These are phyloP conservation scores for Scolopax rusticola DNA, from an alignment of 2,797 vertebrate species.

Conservation along the genomic window DNA sequence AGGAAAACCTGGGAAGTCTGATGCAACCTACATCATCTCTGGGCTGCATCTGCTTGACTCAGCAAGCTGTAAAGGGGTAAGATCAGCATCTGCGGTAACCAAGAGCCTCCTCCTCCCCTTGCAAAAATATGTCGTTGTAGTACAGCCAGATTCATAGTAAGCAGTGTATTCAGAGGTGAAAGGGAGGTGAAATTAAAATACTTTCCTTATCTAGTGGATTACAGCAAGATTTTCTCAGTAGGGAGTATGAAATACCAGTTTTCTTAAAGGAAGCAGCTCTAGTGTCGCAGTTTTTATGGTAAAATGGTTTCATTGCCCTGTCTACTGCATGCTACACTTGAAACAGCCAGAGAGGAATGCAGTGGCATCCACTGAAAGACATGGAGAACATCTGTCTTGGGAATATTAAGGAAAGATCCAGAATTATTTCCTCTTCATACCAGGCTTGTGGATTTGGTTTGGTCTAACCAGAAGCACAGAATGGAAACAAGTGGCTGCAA, in stretches of 20 bases:
- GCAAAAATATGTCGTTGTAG: conserved; percentile 39
- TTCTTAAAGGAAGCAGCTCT: not conserved
- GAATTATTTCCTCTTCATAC: not conserved
- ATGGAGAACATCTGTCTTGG: not conserved
- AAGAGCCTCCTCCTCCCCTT: not conserved
- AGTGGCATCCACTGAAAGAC: not conserved
- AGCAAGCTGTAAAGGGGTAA: conserved; percentile 7
- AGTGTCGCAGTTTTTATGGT: not conserved
- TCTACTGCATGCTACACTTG: not conserved
- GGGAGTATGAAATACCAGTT: not conserved
- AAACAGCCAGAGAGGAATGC: not conserved
- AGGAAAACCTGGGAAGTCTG: not conserved
- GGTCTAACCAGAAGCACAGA: not conserved
- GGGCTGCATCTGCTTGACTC: conserved; percentile 25
- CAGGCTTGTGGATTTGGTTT: not conserved
- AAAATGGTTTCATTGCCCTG: not conserved
- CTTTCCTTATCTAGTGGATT: conserved; percentile 27
- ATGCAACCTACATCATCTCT: conserved; percentile 26
- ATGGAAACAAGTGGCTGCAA: not conserved
- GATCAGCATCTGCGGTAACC: conserved; percentile 11
- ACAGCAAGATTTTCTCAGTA: not conserved
- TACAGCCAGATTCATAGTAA: not conserved
- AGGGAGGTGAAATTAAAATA: conserved; percentile 39
- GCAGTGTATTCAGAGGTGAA: not conserved
- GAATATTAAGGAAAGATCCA: not conserved